Conservation (phyloP, 2,797 vertebrate species). For the Tolypeutes matacus region DNA sequence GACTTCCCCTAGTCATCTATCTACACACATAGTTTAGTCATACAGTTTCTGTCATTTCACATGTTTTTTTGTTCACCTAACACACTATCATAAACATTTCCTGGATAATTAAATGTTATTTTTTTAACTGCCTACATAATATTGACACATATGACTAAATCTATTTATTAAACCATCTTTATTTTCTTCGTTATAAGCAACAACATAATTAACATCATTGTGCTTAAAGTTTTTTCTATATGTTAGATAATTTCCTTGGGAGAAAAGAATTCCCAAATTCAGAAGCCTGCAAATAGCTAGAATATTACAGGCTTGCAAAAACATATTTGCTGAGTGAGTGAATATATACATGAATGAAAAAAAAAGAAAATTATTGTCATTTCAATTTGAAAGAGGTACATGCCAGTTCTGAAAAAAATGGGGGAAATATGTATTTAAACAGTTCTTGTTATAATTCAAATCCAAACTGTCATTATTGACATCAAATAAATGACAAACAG, state of each 20-base stretch:
- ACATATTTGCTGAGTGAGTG: neutral
- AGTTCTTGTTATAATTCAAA: neutral
- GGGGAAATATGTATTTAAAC: neutral
- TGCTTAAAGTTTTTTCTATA: neutral
- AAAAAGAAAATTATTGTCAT: neutral
- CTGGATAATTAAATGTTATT: neutral
- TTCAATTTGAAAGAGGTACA: conserved; percentile 2
- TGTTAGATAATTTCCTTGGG: neutral
- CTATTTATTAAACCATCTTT: neutral
- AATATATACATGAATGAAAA: neutral
- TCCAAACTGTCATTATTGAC: neutral
- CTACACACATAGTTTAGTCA: neutral
- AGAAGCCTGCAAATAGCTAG: neutral
- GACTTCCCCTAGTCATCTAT: neutral
- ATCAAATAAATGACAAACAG: neutral
- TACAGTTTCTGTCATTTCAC: neutral
- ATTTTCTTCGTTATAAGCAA: conserved; percentile 53
- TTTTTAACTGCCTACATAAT: conserved; percentile 38
- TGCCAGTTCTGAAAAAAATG: neutral
- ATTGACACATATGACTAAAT: conserved; percentile 1
- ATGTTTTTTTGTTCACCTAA: neutral
- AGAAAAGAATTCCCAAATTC: neutral
- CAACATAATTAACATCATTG: neutral
- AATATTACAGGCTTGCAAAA: neutral
- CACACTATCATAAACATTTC: neutral